These are phyloP conservation scores for Gadus macrocephalus DNA, from an alignment of 2,113 vertebrate genomes.

Conservation along the genomic window DNA sequence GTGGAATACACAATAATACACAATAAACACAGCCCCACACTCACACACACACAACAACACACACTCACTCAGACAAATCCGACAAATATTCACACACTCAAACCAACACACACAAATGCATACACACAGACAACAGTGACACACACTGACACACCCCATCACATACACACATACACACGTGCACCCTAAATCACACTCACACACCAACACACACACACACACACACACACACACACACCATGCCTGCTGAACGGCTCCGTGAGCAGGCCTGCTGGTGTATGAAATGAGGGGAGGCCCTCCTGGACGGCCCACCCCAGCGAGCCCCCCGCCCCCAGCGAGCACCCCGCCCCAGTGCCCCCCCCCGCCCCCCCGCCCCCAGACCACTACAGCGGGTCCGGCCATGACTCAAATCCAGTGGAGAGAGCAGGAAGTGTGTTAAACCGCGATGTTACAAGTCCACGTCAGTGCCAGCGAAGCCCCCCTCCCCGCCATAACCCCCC, in stretches of 20 bases:
- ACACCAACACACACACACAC: conserved; percentile 11
- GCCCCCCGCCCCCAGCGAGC: conserved; percentile 51
- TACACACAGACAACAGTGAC: conserved; percentile 1
- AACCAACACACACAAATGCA: conserved; percentile 6
- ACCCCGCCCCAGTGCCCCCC: conserved; percentile 50
- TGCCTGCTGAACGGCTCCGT: conserved; percentile 62
- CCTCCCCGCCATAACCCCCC: conserved; percentile 21
- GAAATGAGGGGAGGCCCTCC: conserved; percentile 70
- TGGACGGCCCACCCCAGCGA: background rate
- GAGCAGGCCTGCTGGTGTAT: conserved; percentile 62
- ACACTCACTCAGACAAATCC: background rate
- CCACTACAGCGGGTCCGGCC: background rate
- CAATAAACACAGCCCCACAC: background rate
- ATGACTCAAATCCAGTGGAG: conserved; percentile 60
- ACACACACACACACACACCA: conserved; percentile 20
- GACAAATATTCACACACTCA: background rate
- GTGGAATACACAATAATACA: background rate
- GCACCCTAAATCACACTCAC: conserved; percentile 14
- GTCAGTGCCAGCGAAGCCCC: conserved; percentile 12
- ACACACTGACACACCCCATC: too few relatives aligned
- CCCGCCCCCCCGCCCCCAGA: conserved; percentile 32
- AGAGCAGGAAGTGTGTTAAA: conserved; percentile 71
- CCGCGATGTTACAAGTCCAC: background rate
- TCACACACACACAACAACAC: background rate
- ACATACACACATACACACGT: conserved; percentile 5